phyloP scores from a whole-genome alignment of 2,888 invertebrate species.

The Tupiocoris notatus region DNA sequence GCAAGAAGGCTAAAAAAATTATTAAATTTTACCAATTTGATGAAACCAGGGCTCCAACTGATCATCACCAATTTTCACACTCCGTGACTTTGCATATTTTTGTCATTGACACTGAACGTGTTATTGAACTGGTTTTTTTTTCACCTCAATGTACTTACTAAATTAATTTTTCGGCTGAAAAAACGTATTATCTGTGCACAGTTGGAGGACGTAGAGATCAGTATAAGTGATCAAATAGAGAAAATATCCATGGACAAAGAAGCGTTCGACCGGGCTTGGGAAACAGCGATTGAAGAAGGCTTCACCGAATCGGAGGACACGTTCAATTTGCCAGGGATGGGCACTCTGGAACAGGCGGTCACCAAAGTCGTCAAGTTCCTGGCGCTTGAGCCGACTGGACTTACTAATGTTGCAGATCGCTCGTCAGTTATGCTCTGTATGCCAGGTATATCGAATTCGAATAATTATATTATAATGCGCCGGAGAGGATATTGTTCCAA shows the following conservation, averaged over 20 bases:
- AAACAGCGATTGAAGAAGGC: conserved; percentile 63
- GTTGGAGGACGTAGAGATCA: conserved; percentile 88
- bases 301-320: conserved; percentile 83
- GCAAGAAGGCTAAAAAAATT: too few species aligned
- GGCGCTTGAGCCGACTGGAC: conserved; percentile 78
- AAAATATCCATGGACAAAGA: conserved; percentile 71
- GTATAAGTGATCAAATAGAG: conserved; percentile 82
- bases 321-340: conserved; percentile 79
- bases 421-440: conserved; percentile 76
- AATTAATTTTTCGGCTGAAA: too few species aligned
- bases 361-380: conserved; percentile 78
- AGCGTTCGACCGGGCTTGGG: conserved; percentile 80
- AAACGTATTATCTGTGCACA: conserved; percentile 52
- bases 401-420: conserved; percentile 81
- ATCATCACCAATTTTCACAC: too few species aligned
- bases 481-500: too few species aligned
- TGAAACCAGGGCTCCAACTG: too few species aligned
- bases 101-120: too few species aligned
- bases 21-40: too few species aligned
- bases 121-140: too few species aligned
- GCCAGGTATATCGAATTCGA: too few species aligned
- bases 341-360: conserved; percentile 77
- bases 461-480: too few species aligned
- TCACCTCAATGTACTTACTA: too few species aligned
- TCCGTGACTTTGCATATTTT: too few species aligned